Evolutionary conservation across 2,888 invertebrate species (phyloP), one percentile per base, ranked within the genome.

Genomic region (Lissonota sp.): DNA sequence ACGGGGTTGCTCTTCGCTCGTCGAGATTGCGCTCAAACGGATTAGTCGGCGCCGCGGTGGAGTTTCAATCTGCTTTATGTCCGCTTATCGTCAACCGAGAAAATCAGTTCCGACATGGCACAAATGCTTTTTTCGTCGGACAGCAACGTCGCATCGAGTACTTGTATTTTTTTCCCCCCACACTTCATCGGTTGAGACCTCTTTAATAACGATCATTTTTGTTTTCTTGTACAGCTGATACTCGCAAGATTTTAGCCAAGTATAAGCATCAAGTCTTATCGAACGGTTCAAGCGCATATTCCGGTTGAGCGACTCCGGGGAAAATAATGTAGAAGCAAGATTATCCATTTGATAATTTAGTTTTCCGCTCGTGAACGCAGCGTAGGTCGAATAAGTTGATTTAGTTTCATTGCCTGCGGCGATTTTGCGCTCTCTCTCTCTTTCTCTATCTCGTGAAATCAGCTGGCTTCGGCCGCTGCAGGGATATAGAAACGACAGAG

Each of bases 21-120:
- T 44, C 70, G 80, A 83, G 83, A 70, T 82, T 79, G 75, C 12
- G 8, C 85, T 85, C 82, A 81, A 83, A 80, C 82, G 84, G 84
- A 87, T 87, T 87, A 86, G 82, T 79, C 82, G 86, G 86, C 87
- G 87, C 87, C 87, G 71, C 53, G 49, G 75, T 75, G 70, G 82
- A 84, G 26, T 26, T 76, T 84, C 82, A 82, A 69, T 51, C 77
- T 82, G 84, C 60, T 84, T 82, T 71, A 74, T 71, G 78, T 83
- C 80, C 70, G 42, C 14, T 49, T n/a, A 73, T 53, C 67, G 70
- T 60, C 79, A 74, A 72, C 60, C 1, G 62, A 26, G 14, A 42
- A 14, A 80, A 83, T 81, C 83, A 71, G 82, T 86, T 83, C 76
- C 69, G 57, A 71, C 72, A 44, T 7, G 39, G n/a, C 16, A 46